Evolutionary conservation across 2,797 vertebrate species (phyloP), one percentile per base, ranked within the genome.

Genomic region (Apodemus agrarius): DNA sequence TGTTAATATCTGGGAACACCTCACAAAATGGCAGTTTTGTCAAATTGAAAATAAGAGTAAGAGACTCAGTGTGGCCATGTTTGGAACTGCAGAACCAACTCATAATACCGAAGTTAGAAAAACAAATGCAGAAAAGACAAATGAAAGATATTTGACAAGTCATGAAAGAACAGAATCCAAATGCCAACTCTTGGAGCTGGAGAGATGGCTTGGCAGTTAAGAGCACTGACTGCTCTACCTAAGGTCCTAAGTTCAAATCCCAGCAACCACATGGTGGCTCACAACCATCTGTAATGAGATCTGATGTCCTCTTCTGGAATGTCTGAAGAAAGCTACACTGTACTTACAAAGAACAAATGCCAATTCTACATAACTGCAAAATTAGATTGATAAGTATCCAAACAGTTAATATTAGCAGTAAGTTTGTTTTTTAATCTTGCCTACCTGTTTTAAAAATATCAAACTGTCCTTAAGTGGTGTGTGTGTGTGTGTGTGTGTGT

Each of bases 21-120:
- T 90, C 63, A 97, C 49, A 95, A 96, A 96, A 97, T 94, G 82
- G 85, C 86, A 11, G n/a, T n/a, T 40, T 61, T 46, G 75, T 14
- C 29, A 40, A 81, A 75, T 1, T 67, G 59, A 83, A n/a, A 80
- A 14, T 34, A 14, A 17, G 59, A 46, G 40, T 40, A 19, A 5
- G 13, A 52, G 49, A 17, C 61, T 16, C 34, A 21, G 14, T 10
- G 31, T 57, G 13, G 29, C 72, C 63, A 54, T 11, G 17, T 63
- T 79, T 67, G 40, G 29, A 80, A 78, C 7, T 40, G 14, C 5
- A 49, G 40, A 37, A 94, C 67, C 1, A 10, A 78, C 29, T 61
- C 8, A 2, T 26, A 37, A 67, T 59, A 34, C 0, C 57, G 13
- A 3, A 74, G 94, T 24, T 61, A 40, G 29, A 86, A 74, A 76